Base-by-base conservation (phyloP, 2,888 invertebrate genomes). In the Dolomedes plantarius region DNA sequence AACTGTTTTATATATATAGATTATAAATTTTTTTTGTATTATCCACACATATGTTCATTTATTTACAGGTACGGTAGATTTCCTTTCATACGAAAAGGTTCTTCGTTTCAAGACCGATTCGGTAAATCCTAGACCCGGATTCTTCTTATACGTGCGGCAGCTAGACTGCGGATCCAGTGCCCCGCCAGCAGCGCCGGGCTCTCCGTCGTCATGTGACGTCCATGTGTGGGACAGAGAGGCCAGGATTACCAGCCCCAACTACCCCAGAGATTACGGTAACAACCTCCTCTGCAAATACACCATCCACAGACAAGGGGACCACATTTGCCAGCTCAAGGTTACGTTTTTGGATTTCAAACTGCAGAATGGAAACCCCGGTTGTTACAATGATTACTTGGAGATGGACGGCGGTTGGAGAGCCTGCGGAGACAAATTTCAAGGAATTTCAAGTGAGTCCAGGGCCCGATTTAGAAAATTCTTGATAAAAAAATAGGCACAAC, bases 281-380 rank as follows among this genome's bases (percentile, higher is more conserved):
- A 79, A 88, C 32, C 82, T 86, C 31, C 74, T 86, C 1, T 89
- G 89, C 87, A 87, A 88, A 0, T 89, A 89, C 67, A 88, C 88
- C 0, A 82, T 89, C 11, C 71, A 88, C 27, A 69, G 87, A 0
- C 73, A 67, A 0, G 67, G 76, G 0, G 79, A 79, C 0, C 85
- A 88, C 50, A 88, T 89, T 28, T 89, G 89, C 46, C 86, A 89
- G 19, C 75, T 89, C 28, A 89, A 89, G 50, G 81, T 89, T 0
- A 86, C 80, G 19, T 89, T 89, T 28, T 64, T 88, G 1, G 89
- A 89, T n/a, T 89, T 89, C 68, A 77, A 80, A 50, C 27, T 89
- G 19, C 89, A 89, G 56, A 72, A 79, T 23, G 80, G 87, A 16
- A 88, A 81, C 23, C 69, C 79, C 0, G 87, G 89, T 13, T 90